Base-by-base conservation (phyloP, 35 echinoderm and acorn worm genomes). In the Strongylocentrotus purpuratus region DNA sequence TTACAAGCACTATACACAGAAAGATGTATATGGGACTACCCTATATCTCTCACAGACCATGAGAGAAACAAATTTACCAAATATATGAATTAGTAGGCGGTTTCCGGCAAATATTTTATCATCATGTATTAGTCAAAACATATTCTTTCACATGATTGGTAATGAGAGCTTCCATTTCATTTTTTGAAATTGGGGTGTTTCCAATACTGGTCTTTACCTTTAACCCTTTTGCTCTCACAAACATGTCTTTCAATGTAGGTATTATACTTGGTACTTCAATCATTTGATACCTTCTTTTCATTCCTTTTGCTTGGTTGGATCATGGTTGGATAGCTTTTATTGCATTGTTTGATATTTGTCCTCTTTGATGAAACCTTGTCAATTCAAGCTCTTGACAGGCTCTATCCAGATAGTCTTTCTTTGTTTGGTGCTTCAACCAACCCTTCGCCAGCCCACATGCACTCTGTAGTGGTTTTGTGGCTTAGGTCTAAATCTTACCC, bases 401-500 rank as follows among this genome's bases (percentile, higher is more conserved):
- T 78, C 65, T 78, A 22, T 78, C 28, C 65, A 28, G 20, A 31
- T n/a, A 5, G 20, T 59, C 20, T 78, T 78, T 78, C 65, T 78
- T 78, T 78, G 65, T 78, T 78, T 28, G 25, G 65, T 78, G 20
- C 20, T 78, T n/a, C 20, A 41, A 41, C 35, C 35, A 41, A 41
- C 35, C 1, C 0, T 0, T 78, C 65, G 15, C 65, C 20, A 28
- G 28, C 22, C 65, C 65, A 78, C 5, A 41, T 41, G 35, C 35
- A 78, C 65, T 78, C 65, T 78, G 20, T 78, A 78, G 65, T 78
- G 65, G 65, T 78, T 78, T 78, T 78, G 65, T 78, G 65, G 65
- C 65, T 78, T 78, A 78, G 65, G 22, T 78, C 65, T 78, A 78
- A n/a, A 78, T 78, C 65, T 78, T 78, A 78, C 65, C 4, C 22